A percentile compares a stretch with the other conserved stretches of the same genome.
These are phyloP conservation scores for Drosophila nr. medialis DNA, from an alignment of 2,888 invertebrate genomes.

Conservation along the genomic window DNA sequence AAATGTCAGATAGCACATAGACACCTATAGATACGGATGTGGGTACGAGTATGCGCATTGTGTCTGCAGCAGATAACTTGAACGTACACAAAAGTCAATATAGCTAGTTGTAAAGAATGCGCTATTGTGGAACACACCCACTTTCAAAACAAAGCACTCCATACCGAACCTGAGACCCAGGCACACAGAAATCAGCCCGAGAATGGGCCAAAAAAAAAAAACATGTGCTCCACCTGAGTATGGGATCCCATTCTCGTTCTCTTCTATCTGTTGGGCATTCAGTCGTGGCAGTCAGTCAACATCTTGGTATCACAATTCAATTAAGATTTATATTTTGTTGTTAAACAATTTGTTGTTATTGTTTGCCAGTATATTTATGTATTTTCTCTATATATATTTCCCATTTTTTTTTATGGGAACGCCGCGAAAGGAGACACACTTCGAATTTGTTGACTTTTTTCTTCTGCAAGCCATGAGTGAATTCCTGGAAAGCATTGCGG, in stretches of 20 bases:
- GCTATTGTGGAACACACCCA: slow-evolving; percentile 69
- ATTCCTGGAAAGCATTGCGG: slow-evolving; percentile 81
- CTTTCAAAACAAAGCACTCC: slow-evolving; percentile 58
- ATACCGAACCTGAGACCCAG: slow-evolving; percentile 6
- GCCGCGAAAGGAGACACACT: slow-evolving; percentile 42
- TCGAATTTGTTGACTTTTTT: slow-evolving; percentile 68
- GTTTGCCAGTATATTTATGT: slow-evolving; percentile 59
- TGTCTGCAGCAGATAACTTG: slow-evolving; percentile 55
- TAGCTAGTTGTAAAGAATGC: slow-evolving; percentile 55
- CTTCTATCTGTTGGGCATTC: slow-evolving; percentile 6
- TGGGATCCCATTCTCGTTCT: slow-evolving; percentile 21
- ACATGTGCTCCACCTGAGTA: slow-evolving; percentile 33
- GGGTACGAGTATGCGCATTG: slow-evolving; percentile 24
- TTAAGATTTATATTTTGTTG: slow-evolving; percentile 81
- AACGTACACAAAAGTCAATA: slow-evolving; percentile 50
- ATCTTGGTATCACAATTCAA: slow-evolving; percentile 77
- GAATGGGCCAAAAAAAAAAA: slow-evolving; percentile 17
- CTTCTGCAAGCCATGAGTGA: slow-evolving; percentile 35
- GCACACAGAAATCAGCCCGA: slow-evolving; percentile 9
- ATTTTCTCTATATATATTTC: slow-evolving; percentile 52
- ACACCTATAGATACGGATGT: slow-evolving; percentile 21
- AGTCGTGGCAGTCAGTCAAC: slow-evolving; percentile 35
- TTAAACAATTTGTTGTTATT: slow-evolving; percentile 77
- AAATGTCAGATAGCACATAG: slow-evolving; percentile 50
- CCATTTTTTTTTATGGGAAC: slow-evolving; percentile 41